These are phyloP conservation scores for Gortyna flavago DNA, from an alignment of 2,888 invertebrate genomes.

Conservation along the genomic window DNA sequence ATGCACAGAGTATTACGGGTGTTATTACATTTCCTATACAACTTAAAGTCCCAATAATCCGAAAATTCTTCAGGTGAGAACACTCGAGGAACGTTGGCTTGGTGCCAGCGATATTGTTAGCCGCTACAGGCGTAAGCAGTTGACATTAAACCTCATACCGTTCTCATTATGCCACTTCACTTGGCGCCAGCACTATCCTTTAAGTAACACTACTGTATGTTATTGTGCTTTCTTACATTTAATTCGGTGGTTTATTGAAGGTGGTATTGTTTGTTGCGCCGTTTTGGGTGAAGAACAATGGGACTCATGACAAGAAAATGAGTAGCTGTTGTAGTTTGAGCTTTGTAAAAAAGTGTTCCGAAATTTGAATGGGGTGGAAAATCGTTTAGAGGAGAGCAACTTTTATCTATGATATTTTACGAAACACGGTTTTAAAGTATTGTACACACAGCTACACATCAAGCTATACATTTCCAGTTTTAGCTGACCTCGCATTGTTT, in stretches of 20 bases:
- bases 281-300: not conserved
- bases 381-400: not conserved
- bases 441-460: too few species aligned
- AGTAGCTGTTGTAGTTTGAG: not conserved
- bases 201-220: not conserved
- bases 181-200: not conserved
- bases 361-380: not conserved
- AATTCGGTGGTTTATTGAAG: not conserved
- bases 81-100: slow-evolving; percentile 7
- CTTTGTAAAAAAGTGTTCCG: not conserved
- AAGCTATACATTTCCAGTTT: too few species aligned
- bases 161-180: slow-evolving; percentile 9
- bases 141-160: slow-evolving; percentile 15
- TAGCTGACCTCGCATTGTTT: too few species aligned
- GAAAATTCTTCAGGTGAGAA: slow-evolving; percentile 6
- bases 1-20: too few species aligned
- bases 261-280: not conserved
- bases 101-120: slow-evolving; percentile 33
- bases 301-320: not conserved
- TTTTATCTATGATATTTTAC: not conserved
- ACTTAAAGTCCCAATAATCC: slow-evolving; percentile 9
- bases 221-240: slow-evolving; percentile 8
- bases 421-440: not conserved
- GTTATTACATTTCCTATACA: not conserved
- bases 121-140: not conserved